These are phyloP conservation scores for Trichogramma pretiosum DNA, from an alignment of 1,140 invertebrate genomes.

Conservation along the genomic window DNA sequence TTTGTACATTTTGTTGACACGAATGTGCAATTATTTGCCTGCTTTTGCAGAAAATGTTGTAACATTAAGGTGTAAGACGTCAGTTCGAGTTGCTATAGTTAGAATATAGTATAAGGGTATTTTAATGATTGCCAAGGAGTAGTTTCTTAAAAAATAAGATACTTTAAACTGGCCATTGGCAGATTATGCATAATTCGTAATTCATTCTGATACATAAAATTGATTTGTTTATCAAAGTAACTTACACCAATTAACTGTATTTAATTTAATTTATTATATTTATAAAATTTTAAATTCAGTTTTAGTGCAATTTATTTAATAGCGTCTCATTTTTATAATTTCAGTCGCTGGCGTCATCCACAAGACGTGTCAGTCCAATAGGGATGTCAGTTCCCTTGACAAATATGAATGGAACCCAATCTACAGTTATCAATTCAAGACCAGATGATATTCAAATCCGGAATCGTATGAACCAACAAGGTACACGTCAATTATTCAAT, in stretches of 20 bases:
- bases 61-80: too few species aligned
- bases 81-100: too few species aligned
- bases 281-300: not conserved
- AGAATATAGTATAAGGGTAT: too few species aligned
- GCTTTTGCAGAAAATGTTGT: too few species aligned
- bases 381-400: constrained; percentile 33
- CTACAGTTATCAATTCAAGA: constrained; percentile 31
- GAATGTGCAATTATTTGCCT: too few species aligned
- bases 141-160: too few species aligned
- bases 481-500: constrained; percentile 3
- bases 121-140: too few species aligned
- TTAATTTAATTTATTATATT: too few species aligned
- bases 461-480: constrained; percentile 33
- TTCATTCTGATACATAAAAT: not conserved
- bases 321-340: not conserved
- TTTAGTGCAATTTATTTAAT: not conserved
- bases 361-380: constrained; percentile 26
- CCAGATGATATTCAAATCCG: constrained; percentile 36
- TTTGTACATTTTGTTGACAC: too few species aligned
- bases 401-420: constrained; percentile 29
- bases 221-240: not conserved
- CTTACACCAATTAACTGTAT: not conserved
- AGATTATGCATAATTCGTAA: not conserved
- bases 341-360: constrained; percentile 31
- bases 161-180: not conserved